Evolutionary conservation across 1,140 invertebrate species (phyloP).

Genomic region (Mylabris phalerata): DNA sequence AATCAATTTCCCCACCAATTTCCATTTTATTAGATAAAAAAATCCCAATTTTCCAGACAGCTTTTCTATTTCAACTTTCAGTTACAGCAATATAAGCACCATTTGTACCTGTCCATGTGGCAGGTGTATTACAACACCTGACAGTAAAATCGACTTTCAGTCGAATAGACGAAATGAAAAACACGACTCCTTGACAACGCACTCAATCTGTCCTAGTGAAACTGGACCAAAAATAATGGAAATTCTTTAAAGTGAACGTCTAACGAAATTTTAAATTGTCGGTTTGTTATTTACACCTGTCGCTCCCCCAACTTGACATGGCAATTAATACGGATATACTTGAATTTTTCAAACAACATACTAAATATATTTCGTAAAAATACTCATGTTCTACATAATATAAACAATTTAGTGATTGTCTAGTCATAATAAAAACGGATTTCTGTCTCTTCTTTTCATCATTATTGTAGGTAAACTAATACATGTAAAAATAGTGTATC

Average conservation of each 20-base stretch:
- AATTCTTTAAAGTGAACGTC: neutral
- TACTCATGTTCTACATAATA: neutral
- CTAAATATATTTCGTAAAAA: neutral
- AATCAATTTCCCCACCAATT: too few relatives aligned
- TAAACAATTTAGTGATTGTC: neutral
- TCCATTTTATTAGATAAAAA: too few relatives aligned
- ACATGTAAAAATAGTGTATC: slow-evolving; percentile 8
- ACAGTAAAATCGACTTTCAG: neutral
- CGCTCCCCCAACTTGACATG: too few relatives aligned
- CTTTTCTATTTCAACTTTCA: too few relatives aligned
- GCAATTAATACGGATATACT: too few relatives aligned
- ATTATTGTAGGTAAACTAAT: neutral
- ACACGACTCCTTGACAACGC: neutral
- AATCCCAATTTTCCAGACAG: too few relatives aligned
- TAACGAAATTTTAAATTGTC: slow-evolving; percentile 1
- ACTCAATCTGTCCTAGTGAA: neutral
- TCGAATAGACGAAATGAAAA: too few relatives aligned
- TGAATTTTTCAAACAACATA: too few relatives aligned
- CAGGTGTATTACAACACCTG: slow-evolving; percentile 7
- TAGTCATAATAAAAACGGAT: neutral
- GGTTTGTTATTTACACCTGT: neutral
- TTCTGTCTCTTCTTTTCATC: neutral
- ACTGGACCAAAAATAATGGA: neutral
- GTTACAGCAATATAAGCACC: neutral
- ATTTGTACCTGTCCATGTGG: slow-evolving; percentile 6